phyloP scores from a whole-genome alignment of 2,113 vertebrate genomes.

The Dipodomys merriami region DNA sequence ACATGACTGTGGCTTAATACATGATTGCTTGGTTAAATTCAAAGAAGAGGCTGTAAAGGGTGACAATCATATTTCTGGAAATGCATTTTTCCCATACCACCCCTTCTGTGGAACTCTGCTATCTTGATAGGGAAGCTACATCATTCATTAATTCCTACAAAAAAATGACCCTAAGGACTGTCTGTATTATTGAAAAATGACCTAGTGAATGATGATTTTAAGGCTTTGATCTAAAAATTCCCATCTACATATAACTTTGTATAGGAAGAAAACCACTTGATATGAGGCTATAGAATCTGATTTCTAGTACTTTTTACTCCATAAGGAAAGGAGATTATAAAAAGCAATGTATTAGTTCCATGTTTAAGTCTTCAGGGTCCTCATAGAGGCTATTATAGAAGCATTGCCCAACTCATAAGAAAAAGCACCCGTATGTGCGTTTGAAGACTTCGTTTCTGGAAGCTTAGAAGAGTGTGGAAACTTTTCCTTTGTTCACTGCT shows the following conservation, averaged over 20 bases:
- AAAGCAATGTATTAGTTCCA: background rate
- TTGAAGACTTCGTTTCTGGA: background rate
- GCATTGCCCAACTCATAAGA: background rate
- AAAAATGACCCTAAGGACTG: background rate
- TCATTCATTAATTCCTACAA: background rate
- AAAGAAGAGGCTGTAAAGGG: background rate
- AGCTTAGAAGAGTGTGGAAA: background rate
- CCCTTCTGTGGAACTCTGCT: background rate
- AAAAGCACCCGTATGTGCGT: background rate
- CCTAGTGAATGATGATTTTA: background rate
- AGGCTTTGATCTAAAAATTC: background rate
- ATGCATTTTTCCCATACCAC: background rate
- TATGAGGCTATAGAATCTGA: background rate
- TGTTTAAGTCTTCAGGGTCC: background rate
- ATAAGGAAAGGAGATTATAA: background rate
- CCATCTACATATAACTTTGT: background rate
- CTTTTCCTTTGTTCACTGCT: background rate
- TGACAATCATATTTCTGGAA: background rate
- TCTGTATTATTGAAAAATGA: too few relatives aligned
- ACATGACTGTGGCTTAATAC: background rate
- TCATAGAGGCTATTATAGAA: background rate
- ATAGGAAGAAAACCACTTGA: background rate
- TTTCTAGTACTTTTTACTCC: background rate
- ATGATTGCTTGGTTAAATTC: background rate
- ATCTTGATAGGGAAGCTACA: background rate